Percentiles rank a stretch among this genome's conserved stretches.
phyloP scores from a whole-genome alignment of 2,113 vertebrate species.

The Poeciliopsis turrubarensis region DNA sequence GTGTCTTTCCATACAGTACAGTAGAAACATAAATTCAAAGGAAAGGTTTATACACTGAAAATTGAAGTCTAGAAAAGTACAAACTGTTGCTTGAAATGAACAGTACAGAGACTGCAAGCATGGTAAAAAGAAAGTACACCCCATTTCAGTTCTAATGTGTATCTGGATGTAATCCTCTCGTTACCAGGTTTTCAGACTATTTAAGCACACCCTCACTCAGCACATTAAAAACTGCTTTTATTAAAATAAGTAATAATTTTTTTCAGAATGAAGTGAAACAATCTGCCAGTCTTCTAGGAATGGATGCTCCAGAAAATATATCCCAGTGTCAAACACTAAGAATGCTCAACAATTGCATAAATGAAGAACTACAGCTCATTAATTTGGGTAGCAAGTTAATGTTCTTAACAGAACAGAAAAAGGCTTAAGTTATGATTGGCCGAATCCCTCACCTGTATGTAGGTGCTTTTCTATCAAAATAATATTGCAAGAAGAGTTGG shows the following conservation, averaged over 20 bases:
- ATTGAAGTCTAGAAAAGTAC: background rate
- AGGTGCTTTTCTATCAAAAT: background rate
- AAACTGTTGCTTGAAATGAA: no score
- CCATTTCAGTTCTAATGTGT: background rate
- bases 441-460: background rate
- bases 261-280: background rate
- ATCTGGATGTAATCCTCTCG: no score
- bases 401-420: background rate
- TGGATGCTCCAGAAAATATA: background rate
- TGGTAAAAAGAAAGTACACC: background rate
- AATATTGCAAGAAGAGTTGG: no score
- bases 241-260: background rate
- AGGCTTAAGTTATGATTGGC: background rate
- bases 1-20: background rate
- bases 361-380: background rate
- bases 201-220: no score
- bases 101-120: background rate
- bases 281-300: background rate
- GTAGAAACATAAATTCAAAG: no score
- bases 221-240: no score
- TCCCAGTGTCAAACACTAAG: background rate
- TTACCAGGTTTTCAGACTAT: no score
- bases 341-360: background rate
- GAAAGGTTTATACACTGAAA: background rate
- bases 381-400: background rate